Base-by-base conservation (phyloP, 2,888 invertebrate species). In the Neoaliturus tenellus region DNA sequence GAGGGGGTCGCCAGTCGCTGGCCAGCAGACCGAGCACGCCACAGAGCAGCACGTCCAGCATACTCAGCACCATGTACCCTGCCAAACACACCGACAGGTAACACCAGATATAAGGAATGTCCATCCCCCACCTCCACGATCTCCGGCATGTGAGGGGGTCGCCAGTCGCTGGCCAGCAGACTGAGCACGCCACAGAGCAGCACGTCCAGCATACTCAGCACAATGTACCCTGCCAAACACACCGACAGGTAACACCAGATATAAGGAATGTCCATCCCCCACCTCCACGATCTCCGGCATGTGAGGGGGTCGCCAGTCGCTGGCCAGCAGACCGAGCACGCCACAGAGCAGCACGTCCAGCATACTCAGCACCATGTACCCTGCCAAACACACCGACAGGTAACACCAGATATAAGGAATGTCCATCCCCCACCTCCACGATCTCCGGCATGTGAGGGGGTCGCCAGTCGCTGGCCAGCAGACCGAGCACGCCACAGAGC, bases 61-160 rank as follows among this genome's bases (percentile, higher is more conserved):
- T 73, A 39, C 81, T 84, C 14, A 84, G 73, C 14, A 84, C 58
- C 73, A 84, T 84, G 44, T 81, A 84, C n/a, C 84, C 84, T 84
- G 73, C 6, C 80, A 83, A 28, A 80, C 62, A 44, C 44, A 14
- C 35, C 10, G 35, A 6, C 35, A 35, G 35, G 10, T 10, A 35
- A 35, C n/a, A n/a, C n/a, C n/a, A n/a, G n/a, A n/a, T n/a, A n/a
- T n/a, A n/a, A n/a, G n/a, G n/a, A 35, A 4, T 35, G 48, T 67
- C 33, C 33, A 58, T 48, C 17, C 14, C 20, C 81, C 17, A 84
- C 69, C 39, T 81, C 71, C 51, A 55, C 67, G 73, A 23, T 81
- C 84, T 23, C 67, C 67, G 55, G 84, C 80, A 69, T 69, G 20
- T 71, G 71, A 6, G 71, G 67, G 25, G 80, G 80, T 39, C 71